Percentiles rank a stretch among this genome's conserved stretches.
These are phyloP conservation scores for Nilaparvata lugens DNA, from an alignment of 1,140 invertebrate species.

Conservation along the genomic window DNA sequence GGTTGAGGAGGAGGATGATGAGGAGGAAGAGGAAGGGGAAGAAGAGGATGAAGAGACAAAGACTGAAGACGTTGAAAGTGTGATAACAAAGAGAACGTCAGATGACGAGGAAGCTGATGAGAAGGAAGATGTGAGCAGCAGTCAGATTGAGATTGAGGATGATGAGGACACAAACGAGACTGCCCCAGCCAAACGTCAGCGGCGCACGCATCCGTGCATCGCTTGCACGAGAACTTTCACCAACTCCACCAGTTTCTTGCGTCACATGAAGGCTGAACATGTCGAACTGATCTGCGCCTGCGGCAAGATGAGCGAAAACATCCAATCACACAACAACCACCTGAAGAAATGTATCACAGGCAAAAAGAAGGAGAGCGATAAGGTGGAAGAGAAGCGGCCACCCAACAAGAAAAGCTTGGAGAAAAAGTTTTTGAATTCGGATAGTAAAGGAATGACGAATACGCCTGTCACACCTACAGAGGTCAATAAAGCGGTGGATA, in stretches of 20 bases:
- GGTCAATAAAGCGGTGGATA: conserved; percentile 1
- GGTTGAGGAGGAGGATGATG: neutral
- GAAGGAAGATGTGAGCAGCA: neutral
- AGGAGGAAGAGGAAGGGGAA: neutral
- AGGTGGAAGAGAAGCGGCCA: neutral
- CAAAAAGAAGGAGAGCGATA: neutral
- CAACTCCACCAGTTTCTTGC: neutral
- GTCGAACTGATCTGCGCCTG: neutral
- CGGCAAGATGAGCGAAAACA: conserved; percentile 3
- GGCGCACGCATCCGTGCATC: neutral
- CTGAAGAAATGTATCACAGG: neutral
- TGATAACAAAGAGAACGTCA: neutral
- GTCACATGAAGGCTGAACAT: neutral
- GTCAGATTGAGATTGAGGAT: conserved; percentile 1
- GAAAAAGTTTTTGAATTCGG: conserved; percentile 2
- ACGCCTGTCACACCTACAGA: neutral
- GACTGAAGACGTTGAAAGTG: neutral
- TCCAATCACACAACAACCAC: neutral
- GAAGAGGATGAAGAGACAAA: neutral
- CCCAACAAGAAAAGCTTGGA: neutral
- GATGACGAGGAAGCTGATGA: conserved; percentile 9
- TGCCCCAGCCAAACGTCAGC: neutral
- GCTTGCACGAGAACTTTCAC: neutral
- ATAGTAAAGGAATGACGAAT: conserved; percentile 4
- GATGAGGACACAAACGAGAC: neutral